Evolutionary conservation across 2,797 vertebrate species (phyloP).

Genomic region (Notamacropus eugenii): DNA sequence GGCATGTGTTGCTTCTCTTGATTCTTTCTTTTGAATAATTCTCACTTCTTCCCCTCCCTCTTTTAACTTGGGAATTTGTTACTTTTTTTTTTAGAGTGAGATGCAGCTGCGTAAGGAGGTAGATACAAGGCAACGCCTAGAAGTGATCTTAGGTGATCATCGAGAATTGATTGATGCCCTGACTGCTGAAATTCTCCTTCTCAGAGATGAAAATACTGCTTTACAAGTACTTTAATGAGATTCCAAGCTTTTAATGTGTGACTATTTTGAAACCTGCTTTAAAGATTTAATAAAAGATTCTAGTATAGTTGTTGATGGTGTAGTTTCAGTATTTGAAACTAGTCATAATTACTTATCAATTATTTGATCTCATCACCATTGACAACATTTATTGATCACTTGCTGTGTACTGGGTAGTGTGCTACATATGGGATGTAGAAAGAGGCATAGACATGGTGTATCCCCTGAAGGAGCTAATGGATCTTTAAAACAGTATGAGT

Average conservation of each 20-base stretch:
- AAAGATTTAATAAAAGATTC: neutral
- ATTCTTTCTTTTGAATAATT: neutral
- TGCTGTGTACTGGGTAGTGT: neutral
- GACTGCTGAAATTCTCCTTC: slow-evolving; percentile 91
- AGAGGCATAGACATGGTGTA: slow-evolving; percentile 7
- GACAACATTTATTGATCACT: neutral
- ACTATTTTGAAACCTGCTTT: neutral
- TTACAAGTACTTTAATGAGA: slow-evolving; percentile 86
- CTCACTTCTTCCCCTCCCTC: neutral
- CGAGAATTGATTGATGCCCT: slow-evolving; percentile 92
- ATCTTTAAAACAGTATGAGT: neutral
- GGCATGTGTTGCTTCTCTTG: neutral
- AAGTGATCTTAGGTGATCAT: slow-evolving; percentile 89
- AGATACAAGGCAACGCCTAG: slow-evolving; percentile 83
- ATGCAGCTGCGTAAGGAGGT: slow-evolving; percentile 85
- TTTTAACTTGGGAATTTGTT: neutral
- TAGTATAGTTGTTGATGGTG: slow-evolving; percentile 18
- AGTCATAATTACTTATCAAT: neutral
- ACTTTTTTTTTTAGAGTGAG: slow-evolving; percentile 85
- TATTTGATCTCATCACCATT: neutral
- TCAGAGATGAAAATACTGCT: slow-evolving; percentile 88
- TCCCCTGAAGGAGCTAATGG: slow-evolving; percentile 7
- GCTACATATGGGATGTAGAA: neutral
- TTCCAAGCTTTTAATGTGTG: neutral
- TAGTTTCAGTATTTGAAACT: slow-evolving; percentile 3